phyloP scores from a whole-genome alignment of 1,140 invertebrate genomes.

The Drosophila melanica region DNA sequence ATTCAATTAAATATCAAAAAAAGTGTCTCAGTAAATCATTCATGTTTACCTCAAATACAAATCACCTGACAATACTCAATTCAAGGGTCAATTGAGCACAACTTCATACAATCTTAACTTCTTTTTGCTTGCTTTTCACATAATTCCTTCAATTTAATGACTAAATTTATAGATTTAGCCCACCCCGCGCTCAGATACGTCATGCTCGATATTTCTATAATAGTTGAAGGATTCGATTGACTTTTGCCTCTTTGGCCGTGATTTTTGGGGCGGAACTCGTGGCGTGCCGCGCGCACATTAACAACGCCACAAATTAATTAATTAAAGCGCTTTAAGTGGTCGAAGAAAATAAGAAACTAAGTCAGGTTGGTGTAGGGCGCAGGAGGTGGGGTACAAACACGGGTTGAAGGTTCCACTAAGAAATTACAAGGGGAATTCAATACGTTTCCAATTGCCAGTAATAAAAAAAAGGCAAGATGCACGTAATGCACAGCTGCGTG shows the following conservation, averaged over 20 bases:
- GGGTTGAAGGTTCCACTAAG: slow-evolving; percentile 17
- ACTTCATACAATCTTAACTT: no score
- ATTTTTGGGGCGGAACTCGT: slow-evolving; percentile 42
- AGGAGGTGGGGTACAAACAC: no score
- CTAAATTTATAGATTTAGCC: slow-evolving; percentile 32
- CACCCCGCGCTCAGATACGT: neutral
- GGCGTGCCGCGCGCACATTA: slow-evolving; percentile 67
- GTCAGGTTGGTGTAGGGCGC: neutral
- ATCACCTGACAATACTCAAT: no score
- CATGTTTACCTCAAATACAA: no score
- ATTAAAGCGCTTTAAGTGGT: slow-evolving; percentile 69
- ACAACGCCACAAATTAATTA: slow-evolving; percentile 76
- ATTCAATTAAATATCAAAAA: no score
- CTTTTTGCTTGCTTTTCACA: neutral
- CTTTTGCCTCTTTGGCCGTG: slow-evolving; percentile 36
- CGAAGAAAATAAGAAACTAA: neutral
- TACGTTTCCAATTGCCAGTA: slow-evolving; percentile 40
- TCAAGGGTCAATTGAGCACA: no score
- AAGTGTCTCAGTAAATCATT: no score
- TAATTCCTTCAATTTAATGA: slow-evolving; percentile 18
- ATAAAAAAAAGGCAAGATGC: neutral
- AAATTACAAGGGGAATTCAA: slow-evolving; percentile 40
- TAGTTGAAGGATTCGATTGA: slow-evolving; percentile 40
- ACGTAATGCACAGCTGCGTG: neutral
- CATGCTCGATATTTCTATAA: slow-evolving; percentile 19